A percentile compares a stretch with the other conserved stretches of the same genome.
Conservation (phyloP, 1,140 invertebrate species). For the Varroa destructor region DNA sequence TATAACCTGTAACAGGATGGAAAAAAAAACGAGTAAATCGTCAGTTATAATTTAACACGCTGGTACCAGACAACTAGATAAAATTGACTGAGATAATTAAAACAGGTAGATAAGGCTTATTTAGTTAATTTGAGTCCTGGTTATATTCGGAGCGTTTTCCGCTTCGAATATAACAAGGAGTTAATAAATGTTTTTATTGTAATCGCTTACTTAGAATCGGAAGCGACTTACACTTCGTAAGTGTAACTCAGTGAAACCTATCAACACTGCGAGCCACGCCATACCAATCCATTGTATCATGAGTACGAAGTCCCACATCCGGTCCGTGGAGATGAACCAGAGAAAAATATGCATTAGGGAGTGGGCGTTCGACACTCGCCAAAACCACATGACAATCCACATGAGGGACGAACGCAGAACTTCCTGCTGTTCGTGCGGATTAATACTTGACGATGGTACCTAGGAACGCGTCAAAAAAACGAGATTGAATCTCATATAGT, state of each 20-base stretch:
- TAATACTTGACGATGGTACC: neutral
- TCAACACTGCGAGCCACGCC: slow-evolving; percentile 32
- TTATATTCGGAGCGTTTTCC: neutral
- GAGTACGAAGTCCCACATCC: slow-evolving; percentile 37
- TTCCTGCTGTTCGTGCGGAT: slow-evolving; percentile 40
- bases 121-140: no score
- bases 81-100: no score
- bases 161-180: neutral
- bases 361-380: slow-evolving; percentile 65
- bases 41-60: no score
- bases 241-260: slow-evolving; percentile 35
- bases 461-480: no score
- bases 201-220: neutral
- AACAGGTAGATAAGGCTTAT: no score
- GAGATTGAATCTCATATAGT: no score
- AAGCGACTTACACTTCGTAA: slow-evolving; percentile 32
- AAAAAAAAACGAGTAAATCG: no score
- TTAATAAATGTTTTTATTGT: neutral
- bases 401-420: slow-evolving; percentile 51
- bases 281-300: slow-evolving; percentile 36
- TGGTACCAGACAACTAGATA: no score
- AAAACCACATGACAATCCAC: slow-evolving; percentile 56
- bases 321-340: slow-evolving; percentile 63
- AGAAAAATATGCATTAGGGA: slow-evolving; percentile 59
- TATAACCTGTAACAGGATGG: no score